Percentiles rank a stretch among this genome's conserved stretches.
Evolutionary conservation across 2,797 vertebrate genomes (phyloP).

Genomic region (Brachyalestes nurse): DNA sequence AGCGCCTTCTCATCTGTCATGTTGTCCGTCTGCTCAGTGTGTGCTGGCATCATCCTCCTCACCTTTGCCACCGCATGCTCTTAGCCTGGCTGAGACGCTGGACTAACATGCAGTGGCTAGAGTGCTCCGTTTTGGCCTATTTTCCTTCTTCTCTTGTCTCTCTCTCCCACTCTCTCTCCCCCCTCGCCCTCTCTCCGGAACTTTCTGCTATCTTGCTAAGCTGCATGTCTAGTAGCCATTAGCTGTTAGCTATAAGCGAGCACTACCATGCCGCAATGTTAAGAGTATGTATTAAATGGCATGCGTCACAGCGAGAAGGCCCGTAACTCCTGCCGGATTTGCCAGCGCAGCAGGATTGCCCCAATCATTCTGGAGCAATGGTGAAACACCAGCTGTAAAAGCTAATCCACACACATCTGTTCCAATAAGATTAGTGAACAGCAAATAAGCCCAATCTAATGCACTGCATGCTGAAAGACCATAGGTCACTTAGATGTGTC

Average conservation of each 20-base stretch:
- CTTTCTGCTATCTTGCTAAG: slow-evolving; percentile 28
- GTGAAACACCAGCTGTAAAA: slow-evolving; percentile 51
- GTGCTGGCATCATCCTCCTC: slow-evolving; percentile 46
- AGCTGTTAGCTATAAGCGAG: slow-evolving; percentile 6
- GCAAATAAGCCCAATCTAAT: slow-evolving; percentile 52
- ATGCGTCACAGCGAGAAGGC: slow-evolving; percentile 11
- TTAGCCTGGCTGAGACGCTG: slow-evolving; percentile 56
- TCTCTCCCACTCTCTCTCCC: not conserved
- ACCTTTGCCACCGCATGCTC: slow-evolving; percentile 43
- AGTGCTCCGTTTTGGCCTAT: slow-evolving; percentile 1
- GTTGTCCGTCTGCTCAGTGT: slow-evolving; percentile 55
- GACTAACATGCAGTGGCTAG: slow-evolving; percentile 59
- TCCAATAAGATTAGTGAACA: slow-evolving; percentile 51
- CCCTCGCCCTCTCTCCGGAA: not conserved
- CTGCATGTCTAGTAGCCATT: slow-evolving; percentile 34
- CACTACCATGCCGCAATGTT: slow-evolving; percentile 24
- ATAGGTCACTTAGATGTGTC: slow-evolving; percentile 10
- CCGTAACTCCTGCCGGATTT: slow-evolving; percentile 9
- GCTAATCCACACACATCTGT: slow-evolving; percentile 60
- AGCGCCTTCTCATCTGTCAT: slow-evolving; percentile 34
- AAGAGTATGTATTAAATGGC: slow-evolving; percentile 31
- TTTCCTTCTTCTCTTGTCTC: not conserved
- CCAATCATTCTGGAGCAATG: slow-evolving; percentile 50
- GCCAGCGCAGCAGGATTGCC: slow-evolving; percentile 52
- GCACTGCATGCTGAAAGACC: slow-evolving; percentile 66